These are phyloP conservation scores for Diprion similis DNA, from an alignment of 1,140 invertebrate genomes.

Conservation along the genomic window DNA sequence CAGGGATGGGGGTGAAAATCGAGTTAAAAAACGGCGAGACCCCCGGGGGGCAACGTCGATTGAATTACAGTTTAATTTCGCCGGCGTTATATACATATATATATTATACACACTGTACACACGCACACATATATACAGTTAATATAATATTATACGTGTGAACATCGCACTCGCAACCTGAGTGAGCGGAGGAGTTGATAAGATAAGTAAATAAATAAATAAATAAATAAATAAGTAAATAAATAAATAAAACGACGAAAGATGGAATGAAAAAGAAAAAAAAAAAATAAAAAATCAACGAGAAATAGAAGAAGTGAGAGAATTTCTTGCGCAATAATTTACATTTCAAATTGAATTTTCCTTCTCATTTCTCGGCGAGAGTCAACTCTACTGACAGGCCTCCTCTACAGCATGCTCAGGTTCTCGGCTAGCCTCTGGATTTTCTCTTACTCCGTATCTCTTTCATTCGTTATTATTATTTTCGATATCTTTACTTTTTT, in stretches of 20 bases:
- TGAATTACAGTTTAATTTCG: constrained; percentile 62
- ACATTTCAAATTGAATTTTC: constrained; percentile 58
- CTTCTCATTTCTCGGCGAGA: constrained; percentile 34
- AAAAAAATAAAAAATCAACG: not conserved
- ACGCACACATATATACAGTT: no score
- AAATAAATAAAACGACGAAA: not conserved
- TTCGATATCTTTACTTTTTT: no score
- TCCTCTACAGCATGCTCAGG: not conserved
- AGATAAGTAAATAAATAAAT: no score
- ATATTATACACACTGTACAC: not conserved
- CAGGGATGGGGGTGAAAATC: constrained; percentile 1
- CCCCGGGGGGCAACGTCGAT: constrained; percentile 39
- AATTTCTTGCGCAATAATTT: constrained; percentile 41
- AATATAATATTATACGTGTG: no score
- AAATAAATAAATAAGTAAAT: not conserved
- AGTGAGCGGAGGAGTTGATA: no score
- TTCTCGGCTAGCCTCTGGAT: no score
- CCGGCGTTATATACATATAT: constrained; percentile 37
- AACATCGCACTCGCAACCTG: no score
- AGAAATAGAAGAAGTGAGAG: not conserved
- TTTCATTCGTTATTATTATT: no score
- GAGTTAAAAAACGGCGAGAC: constrained; percentile 1
- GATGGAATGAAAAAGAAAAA: not conserved
- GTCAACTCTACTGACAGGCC: not conserved
- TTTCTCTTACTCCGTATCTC: no score